These are phyloP conservation scores for Drosophila niveifrons DNA, from an alignment of 2,888 invertebrate genomes.

Conservation along the genomic window DNA sequence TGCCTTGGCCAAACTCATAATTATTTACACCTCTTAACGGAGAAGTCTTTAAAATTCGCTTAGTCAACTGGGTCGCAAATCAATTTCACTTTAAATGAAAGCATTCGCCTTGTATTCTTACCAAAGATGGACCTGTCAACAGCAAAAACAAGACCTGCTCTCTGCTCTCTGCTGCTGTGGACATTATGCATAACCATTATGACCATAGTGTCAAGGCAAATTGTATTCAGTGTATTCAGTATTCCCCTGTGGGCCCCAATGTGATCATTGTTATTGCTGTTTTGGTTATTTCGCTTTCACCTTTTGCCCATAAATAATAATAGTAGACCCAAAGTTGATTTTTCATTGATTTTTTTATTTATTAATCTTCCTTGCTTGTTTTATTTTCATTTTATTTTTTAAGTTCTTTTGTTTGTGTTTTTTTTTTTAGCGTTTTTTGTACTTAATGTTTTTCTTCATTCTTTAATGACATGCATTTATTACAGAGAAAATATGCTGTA, in stretches of 20 bases:
- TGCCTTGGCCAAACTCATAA: constrained; percentile 65
- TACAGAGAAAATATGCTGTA: constrained; percentile 75
- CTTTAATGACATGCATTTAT: constrained; percentile 84
- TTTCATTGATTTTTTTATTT: constrained; percentile 77
- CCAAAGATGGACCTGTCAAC: constrained; percentile 73
- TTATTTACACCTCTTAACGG: constrained; percentile 78
- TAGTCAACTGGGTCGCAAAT: constrained; percentile 77
- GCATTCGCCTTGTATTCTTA: constrained; percentile 58
- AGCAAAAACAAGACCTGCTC: constrained; percentile 35
- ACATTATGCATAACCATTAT: constrained; percentile 48
- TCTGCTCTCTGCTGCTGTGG: constrained; percentile 2
- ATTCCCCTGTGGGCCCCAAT: constrained; percentile 7
- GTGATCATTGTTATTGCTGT: constrained; percentile 16
- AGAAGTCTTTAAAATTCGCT: constrained; percentile 64
- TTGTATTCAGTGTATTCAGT: constrained; percentile 1
- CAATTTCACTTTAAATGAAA: constrained; percentile 79
- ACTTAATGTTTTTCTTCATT: constrained; percentile 80
- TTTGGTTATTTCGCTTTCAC: constrained; percentile 68
- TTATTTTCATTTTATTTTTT: constrained; percentile 61
- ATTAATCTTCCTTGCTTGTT: constrained; percentile 70
- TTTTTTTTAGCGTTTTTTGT: constrained; percentile 56
- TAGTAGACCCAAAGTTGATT: constrained; percentile 56
- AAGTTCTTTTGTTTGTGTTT: constrained; percentile 24
- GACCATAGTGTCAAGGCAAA: constrained; percentile 28
- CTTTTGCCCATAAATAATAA: constrained; percentile 50